Evolutionary conservation across 2,888 invertebrate species (phyloP), one percentile per base, ranked within the genome.

Genomic region (Marasmarcha lunaedactyla): DNA sequence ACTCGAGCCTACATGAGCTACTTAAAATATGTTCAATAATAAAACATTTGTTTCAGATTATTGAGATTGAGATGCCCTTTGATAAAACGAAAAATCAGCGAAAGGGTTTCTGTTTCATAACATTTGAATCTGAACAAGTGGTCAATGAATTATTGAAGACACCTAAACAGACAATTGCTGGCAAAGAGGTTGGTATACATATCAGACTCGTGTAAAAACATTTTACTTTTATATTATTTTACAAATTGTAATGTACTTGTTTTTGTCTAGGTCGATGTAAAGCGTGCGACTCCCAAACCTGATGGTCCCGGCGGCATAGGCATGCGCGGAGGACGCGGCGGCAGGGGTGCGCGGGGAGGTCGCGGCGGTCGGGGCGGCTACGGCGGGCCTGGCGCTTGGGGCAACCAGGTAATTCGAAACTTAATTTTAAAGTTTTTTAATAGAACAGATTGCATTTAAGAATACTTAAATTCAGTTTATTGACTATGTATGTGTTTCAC

Each of bases 61-160:
- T 95, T 46, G 95, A 97, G 60, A 91, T 97, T 42, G 98, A 98
- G 79, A 93, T 97, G 91, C 98, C 98, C 43, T 97, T 94, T 62
- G 98, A 98, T 73, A 97, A 97, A 79, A 91, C 93, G 71, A 97
- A 97, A 88, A 96, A 95, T 71, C 95, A 96, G 76, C 90, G 97
- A 58, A 94, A 97, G 85, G 95, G 94, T 45, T 98, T 98, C 87
- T 97, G 97, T 71, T 98, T 98, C 76, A 95, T 98, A 69, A 97
- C 97, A 51, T 98, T 97, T 63, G 97, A 98, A 68, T 94, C 94
- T 20, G 97, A 97, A 74, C 93, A 94, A 73, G 93, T 95, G 40
- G 96, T 96, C 20, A 94, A 94, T 61, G 95, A 95, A 70, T 86
- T 96, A 39, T 84, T 95, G 45, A 96, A 95, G 73, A 93, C 93